Percentiles rank a stretch among this genome's conserved stretches.
Conservation (phyloP, 2,113 vertebrate species). For the Aptenodytes forsteri region DNA sequence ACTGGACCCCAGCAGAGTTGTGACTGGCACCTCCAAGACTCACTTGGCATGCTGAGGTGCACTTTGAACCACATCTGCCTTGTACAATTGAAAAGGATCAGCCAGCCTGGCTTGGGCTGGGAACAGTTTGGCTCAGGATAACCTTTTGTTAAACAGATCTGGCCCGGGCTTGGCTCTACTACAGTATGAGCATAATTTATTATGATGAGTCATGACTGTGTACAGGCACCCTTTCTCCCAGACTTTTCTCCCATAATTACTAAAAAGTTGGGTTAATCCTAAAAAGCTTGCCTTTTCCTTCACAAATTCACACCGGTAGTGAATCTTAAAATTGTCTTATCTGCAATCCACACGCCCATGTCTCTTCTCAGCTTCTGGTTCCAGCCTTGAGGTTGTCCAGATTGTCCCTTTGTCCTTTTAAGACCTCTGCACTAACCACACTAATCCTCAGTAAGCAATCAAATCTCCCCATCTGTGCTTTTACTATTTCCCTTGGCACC, state of each 20-base stretch:
- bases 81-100: not conserved
- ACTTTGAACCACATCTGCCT: not conserved
- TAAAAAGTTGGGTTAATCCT: not conserved
- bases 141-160: not conserved
- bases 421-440: not conserved
- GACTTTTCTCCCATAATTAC: not conserved
- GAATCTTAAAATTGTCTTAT: not conserved
- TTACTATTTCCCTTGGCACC: slow-evolving; percentile 18
- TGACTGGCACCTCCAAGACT: not conserved
- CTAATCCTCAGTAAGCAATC: slow-evolving; percentile 51
- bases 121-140: not conserved
- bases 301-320: not conserved
- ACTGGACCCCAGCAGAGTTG: not conserved
- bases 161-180: not conserved
- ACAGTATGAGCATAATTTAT: not conserved
- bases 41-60: not conserved
- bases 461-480: slow-evolving; percentile 50
- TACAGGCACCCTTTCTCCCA: not conserved
- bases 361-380: not conserved
- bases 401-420: slow-evolving; percentile 39
- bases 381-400: not conserved
- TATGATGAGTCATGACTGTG: not conserved
- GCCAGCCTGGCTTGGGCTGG: not conserved
- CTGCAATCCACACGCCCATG: not conserved
- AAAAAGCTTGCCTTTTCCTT: not conserved